Evolutionary conservation across 2,888 invertebrate species (phyloP), one percentile per base, ranked within the genome.

Genomic region (Cataglyphis rosenhaueri): DNA sequence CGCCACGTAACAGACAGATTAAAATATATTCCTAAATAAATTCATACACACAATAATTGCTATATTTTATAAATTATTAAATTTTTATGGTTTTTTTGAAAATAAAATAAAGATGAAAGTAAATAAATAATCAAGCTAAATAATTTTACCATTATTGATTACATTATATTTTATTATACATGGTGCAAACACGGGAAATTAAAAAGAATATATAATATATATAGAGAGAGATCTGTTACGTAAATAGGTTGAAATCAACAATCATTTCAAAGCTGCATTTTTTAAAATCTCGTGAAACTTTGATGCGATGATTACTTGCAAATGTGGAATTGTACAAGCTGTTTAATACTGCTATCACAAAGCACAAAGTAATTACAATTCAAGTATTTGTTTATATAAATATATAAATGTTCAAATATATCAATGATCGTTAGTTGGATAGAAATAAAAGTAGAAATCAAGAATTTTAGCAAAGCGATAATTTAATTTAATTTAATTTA

Each of bases 211-310:
- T 41, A 64, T 21, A 15, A 15, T 44, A 15, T 12, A 32, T 12
- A 15, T 12, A 32, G 8, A 18, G 9, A 15, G n/a, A n/a, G 12
- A 25, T 15, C 29, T 59, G 12, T 29, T 29, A 18, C 15, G 32
- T 5, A 62, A 61, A 29, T 3, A 41, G 3, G 4, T 4, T 9
- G 21, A 9, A 12, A 57, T 15, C 41, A 74, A 62, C 41, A 41
- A 73, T 61, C 6, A 32, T 21, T 38, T 29, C 18, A 61, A 15
- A n/a, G 4, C 3, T n/a, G 41, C 29, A 41, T 29, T 73, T 73
- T 71, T 25, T 57, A 71, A 55, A 55, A 57, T 71, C 25, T 41
- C 62, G 8, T 62, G 15, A 62, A 74, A n/a, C n/a, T 44, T 62
- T 41, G 25, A 59, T 15, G 38, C n/a, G 1, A 29, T n/a, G 15